Conservation (phyloP, 1,140 invertebrate genomes). For the Zaprionus davidi region DNA sequence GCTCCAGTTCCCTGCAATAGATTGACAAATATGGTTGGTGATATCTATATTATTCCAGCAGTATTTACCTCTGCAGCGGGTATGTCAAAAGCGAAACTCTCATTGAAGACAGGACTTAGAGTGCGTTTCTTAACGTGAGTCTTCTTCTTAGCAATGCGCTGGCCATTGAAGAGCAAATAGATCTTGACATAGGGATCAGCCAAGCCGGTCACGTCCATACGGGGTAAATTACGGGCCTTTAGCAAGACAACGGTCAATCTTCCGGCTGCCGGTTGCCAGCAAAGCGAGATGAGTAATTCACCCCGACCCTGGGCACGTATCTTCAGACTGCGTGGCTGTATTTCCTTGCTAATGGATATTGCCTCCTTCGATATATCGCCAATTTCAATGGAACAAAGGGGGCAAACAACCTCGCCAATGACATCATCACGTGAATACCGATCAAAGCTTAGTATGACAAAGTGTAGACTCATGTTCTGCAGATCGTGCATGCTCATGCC, state of each 20-base stretch:
- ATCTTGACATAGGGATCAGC: constrained; percentile 98
- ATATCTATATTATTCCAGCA: background rate
- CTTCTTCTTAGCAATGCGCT: constrained; percentile 99
- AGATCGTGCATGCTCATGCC: constrained; percentile 94
- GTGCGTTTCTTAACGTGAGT: constrained; percentile 99
- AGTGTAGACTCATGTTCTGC: constrained; percentile 94
- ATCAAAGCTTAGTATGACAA: constrained; percentile 98
- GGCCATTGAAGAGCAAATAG: constrained; percentile 98
- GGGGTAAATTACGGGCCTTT: constrained; percentile 96
- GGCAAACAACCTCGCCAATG: constrained; percentile 97
- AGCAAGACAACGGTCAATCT: constrained; percentile 95
- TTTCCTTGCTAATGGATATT: constrained; percentile 91
- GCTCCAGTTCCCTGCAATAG: constrained; percentile 87
- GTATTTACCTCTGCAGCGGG: constrained; percentile 86
- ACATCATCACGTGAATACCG: constrained; percentile 98
- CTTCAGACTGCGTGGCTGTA: constrained; percentile 94
- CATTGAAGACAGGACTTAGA: constrained; percentile 99
- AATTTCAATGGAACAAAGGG: constrained; percentile 91
- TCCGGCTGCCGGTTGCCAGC: constrained; percentile 96
- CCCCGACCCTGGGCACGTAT: constrained; percentile 94
- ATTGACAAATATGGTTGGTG: background rate
- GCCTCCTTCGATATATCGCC: constrained; percentile 92
- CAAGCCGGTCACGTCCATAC: constrained; percentile 97
- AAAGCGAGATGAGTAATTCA: constrained; percentile 95
- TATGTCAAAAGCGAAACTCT: constrained; percentile 96